A percentile compares a stretch with the other conserved stretches of the same genome.
These are phyloP conservation scores for Pteropus rufus DNA, from an alignment of 2,797 vertebrate genomes.

Conservation along the genomic window DNA sequence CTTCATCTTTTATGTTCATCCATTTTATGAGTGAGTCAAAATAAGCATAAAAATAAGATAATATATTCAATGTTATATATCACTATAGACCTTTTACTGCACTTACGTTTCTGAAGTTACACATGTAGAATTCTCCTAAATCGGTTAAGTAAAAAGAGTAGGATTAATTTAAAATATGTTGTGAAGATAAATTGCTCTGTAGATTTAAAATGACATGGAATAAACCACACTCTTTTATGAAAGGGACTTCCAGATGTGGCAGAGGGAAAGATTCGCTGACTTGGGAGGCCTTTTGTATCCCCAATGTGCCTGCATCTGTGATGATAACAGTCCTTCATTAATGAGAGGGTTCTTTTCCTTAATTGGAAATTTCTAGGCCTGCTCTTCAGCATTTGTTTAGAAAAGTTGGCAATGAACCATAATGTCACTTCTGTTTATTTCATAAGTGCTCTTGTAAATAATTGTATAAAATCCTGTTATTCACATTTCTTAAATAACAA, in stretches of 20 bases:
- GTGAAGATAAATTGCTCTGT: conserved; percentile 25
- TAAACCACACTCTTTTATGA: neutral
- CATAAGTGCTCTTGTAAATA: conserved; percentile 43
- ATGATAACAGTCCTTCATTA: conserved; percentile 50
- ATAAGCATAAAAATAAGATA: neutral
- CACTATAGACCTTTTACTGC: neutral
- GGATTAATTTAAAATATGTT: conserved; percentile 32
- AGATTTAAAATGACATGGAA: neutral
- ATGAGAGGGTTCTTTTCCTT: conserved; percentile 17
- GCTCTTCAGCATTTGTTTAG: neutral
- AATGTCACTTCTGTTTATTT: conserved; percentile 53
- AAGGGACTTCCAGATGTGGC: neutral
- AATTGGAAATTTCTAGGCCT: conserved; percentile 37
- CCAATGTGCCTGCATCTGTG: neutral
- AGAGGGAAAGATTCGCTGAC: neutral
- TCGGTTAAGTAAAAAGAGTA: neutral
- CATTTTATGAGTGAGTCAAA: neutral
- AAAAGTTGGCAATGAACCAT: conserved; percentile 5
- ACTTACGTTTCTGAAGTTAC: neutral
- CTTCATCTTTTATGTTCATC: neutral
- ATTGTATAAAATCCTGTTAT: conserved; percentile 31
- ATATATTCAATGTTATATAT: neutral
- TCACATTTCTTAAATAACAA: conserved; percentile 21
- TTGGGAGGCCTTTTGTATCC: neutral
- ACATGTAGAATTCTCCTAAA: conserved; percentile 28